Conservation (phyloP, 2,797 vertebrate genomes). For the Clarias fuscus region DNA sequence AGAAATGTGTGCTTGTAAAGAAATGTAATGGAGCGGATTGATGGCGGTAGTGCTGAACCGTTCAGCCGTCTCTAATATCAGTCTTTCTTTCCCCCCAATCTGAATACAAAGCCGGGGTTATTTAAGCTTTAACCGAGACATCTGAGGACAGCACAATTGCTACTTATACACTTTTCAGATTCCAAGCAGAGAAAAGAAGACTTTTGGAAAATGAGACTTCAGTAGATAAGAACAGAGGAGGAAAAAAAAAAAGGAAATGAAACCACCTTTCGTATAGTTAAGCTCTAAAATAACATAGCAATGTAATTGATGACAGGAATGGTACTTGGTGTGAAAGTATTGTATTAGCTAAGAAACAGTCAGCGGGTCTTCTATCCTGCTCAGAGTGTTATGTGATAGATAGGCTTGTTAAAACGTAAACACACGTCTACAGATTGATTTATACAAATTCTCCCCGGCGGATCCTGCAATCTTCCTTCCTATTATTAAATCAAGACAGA, state of each 20-base stretch:
- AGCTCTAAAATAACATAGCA: background rate
- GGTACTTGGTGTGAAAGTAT: slow-evolving; percentile 49
- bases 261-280: background rate
- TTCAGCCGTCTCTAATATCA: slow-evolving; percentile 48
- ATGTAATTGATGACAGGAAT: slow-evolving; percentile 5
- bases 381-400: slow-evolving; percentile 60
- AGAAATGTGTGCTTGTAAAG: slow-evolving; percentile 34
- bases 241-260: background rate
- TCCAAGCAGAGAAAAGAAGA: slow-evolving; percentile 7
- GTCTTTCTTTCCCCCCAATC: slow-evolving; percentile 23
- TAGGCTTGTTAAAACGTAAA: slow-evolving; percentile 64
- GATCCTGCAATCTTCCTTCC: slow-evolving; percentile 45
- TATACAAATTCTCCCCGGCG: slow-evolving; percentile 53
- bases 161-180: slow-evolving; percentile 24
- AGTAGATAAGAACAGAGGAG: background rate
- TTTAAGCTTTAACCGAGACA: slow-evolving; percentile 2
- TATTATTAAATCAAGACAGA: slow-evolving; percentile 61
- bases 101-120: slow-evolving; percentile 26
- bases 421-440: slow-evolving; percentile 66
- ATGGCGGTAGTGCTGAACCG: slow-evolving; percentile 47
- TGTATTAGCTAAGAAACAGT: slow-evolving; percentile 58
- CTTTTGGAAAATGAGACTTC: background rate
- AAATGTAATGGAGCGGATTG: slow-evolving; percentile 54
- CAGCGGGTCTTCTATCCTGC: slow-evolving; percentile 50
- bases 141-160: slow-evolving; percentile 6